Evolutionary conservation across 2,797 vertebrate genomes (phyloP).

Genomic region (Oryzias dopingdopingensis): DNA sequence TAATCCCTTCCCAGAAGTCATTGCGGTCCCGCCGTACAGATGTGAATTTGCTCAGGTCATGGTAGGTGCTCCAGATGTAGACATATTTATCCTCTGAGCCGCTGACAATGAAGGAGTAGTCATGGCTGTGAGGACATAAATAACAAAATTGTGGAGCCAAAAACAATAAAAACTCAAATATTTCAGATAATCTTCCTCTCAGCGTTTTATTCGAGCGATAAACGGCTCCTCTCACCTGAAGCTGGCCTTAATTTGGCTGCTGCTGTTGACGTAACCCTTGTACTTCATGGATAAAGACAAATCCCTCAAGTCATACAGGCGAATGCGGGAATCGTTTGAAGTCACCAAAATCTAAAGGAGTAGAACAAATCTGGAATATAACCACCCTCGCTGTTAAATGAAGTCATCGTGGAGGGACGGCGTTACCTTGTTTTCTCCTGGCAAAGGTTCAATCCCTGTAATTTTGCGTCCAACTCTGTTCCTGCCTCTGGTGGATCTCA

Average conservation of each 20-base stretch:
- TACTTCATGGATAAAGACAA: slow-evolving; percentile 99
- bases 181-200: no score
- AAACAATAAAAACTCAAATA: no score
- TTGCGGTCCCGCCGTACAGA: slow-evolving; percentile 97
- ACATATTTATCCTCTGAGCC: slow-evolving; percentile 98
- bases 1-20: slow-evolving; percentile 99
- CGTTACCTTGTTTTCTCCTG: slow-evolving; percentile 97
- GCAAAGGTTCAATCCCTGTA: slow-evolving; percentile 96
- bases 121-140: slow-evolving; percentile 80
- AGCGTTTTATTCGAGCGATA: no score
- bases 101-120: slow-evolving; percentile 96
- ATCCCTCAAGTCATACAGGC: slow-evolving; percentile 95
- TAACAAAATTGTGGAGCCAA: no score
- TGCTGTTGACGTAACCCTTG: slow-evolving; percentile 98
- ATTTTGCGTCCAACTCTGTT: slow-evolving; percentile 99
- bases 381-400: slow-evolving; percentile 1
- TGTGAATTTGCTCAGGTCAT: slow-evolving; percentile 97
- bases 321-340: slow-evolving; percentile 96
- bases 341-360: slow-evolving; percentile 92
- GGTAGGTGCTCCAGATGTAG: slow-evolving; percentile 99
- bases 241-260: slow-evolving; percentile 99
- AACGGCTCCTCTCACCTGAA: slow-evolving; percentile 87
- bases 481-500: slow-evolving; percentile 95
- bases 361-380: background rate
- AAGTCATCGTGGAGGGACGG: background rate